Percentiles rank a stretch among this genome's conserved stretches.
phyloP scores from a whole-genome alignment of 1,140 invertebrate species.

The Pseudoatta argentina region DNA sequence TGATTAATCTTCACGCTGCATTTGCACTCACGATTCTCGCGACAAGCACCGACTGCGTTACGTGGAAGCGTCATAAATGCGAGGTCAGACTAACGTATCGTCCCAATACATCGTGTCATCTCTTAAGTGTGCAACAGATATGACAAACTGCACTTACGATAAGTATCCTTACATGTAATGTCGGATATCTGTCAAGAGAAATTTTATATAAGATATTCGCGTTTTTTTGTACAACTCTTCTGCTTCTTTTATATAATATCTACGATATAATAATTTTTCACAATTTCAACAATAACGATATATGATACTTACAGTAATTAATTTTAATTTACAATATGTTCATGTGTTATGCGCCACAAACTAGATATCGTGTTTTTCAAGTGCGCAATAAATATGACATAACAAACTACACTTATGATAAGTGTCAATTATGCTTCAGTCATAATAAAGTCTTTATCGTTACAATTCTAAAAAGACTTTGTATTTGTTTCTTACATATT shows the following conservation, averaged over 20 bases:
- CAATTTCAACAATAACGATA: not conserved
- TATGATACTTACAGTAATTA: not conserved
- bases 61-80: conserved; percentile 70
- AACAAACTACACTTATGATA: too few relatives aligned
- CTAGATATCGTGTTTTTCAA: too few relatives aligned
- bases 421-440: not conserved
- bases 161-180: conserved; percentile 37
- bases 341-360: not conserved
- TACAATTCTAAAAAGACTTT: not conserved
- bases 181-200: conserved; percentile 30
- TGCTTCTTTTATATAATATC: not conserved
- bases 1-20: conserved; percentile 73
- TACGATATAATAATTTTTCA: not conserved
- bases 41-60: conserved; percentile 66
- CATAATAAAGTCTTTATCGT: not conserved
- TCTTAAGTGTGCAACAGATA: conserved; percentile 52
- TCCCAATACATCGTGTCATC: conserved; percentile 21
- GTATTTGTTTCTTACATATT: not conserved
- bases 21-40: conserved; percentile 60
- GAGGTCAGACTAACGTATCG: conserved; percentile 63
- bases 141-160: conserved; percentile 60
- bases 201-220: conserved; percentile 26
- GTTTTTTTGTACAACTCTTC: not conserved
- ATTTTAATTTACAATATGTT: not conserved
- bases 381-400: too few relatives aligned